Evolutionary conservation across 1,140 invertebrate genomes (phyloP).

Genomic region (Colletes gigas): DNA sequence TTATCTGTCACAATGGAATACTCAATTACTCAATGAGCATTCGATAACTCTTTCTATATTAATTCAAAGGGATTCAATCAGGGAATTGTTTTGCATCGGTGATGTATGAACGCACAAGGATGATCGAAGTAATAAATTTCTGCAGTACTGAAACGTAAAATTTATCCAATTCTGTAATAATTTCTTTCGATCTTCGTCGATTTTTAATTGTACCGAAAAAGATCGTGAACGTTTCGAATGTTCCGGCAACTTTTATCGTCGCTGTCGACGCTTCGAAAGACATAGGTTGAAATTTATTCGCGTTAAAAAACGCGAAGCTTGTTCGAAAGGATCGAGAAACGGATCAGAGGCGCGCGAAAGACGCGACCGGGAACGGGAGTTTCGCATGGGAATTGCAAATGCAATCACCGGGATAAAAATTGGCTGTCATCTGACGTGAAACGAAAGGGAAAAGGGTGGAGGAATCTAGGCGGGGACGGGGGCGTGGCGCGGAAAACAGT

Average conservation of each 20-base stretch:
- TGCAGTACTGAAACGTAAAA: too few species aligned
- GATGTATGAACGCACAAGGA: too few species aligned
- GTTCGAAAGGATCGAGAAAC: slow-evolving; percentile 27
- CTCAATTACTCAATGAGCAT: too few species aligned
- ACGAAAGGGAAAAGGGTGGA: slow-evolving; percentile 53
- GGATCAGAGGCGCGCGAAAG: slow-evolving; percentile 20
- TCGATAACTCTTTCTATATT: too few species aligned
- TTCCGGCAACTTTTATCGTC: background rate
- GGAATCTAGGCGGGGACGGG: slow-evolving; percentile 2
- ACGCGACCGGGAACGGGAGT: slow-evolving; percentile 50
- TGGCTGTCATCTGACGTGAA: slow-evolving; percentile 78
- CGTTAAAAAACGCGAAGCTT: background rate
- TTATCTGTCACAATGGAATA: too few species aligned
- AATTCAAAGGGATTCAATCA: too few species aligned
- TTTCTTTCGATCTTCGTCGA: too few species aligned
- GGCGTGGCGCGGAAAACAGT: slow-evolving; percentile 3
- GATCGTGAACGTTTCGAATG: too few species aligned
- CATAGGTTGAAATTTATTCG: background rate
- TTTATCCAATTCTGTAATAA: too few species aligned
- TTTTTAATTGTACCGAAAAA: too few species aligned
- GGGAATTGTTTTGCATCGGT: too few species aligned
- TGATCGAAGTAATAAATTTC: too few species aligned
- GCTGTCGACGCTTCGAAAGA: background rate
- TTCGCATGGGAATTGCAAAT: slow-evolving; percentile 79
- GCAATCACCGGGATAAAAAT: slow-evolving; percentile 80